Percentiles rank a stretch among this genome's conserved stretches.
Evolutionary conservation across 1,140 invertebrate genomes (phyloP).

Genomic region (Drosophila persimilis): DNA sequence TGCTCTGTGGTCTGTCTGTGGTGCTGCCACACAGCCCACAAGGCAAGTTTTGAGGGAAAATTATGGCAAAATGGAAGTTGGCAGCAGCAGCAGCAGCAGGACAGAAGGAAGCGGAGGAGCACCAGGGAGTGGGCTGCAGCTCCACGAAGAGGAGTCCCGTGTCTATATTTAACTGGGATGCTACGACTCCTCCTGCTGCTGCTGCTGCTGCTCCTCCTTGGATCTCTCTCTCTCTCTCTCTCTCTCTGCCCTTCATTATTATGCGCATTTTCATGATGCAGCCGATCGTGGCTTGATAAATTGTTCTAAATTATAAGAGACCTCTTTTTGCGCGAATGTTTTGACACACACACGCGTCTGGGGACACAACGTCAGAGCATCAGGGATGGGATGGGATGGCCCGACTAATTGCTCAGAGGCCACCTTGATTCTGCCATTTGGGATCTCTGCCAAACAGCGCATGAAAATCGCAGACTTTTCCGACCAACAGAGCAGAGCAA

Average conservation of each 20-base stretch:
- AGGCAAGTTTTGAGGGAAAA: conserved; percentile 64
- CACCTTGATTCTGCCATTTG: conserved; percentile 19
- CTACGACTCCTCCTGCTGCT: conserved; percentile 11
- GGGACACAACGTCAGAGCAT: not conserved
- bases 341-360: conserved; percentile 19
- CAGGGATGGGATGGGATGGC: not conserved
- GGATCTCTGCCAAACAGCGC: conserved; percentile 47
- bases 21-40: conserved; percentile 45
- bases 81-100: conserved; percentile 26
- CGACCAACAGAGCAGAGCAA: conserved; percentile 29
- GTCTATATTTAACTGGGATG: conserved; percentile 35
- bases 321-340: conserved; percentile 11
- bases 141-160: not conserved
- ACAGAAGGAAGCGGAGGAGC: conserved; percentile 11
- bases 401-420: conserved; percentile 40
- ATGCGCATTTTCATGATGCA: conserved; percentile 31
- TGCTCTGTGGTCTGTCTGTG: not conserved
- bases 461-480: conserved; percentile 25
- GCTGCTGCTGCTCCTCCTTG: not conserved
- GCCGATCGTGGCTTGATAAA: conserved; percentile 34
- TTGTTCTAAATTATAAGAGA: conserved; percentile 39
- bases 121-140: too few species aligned
- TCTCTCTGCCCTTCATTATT: conserved; percentile 19
- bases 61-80: conserved; percentile 63
- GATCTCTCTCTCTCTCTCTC: not conserved